Percentiles rank a stretch among this genome's conserved stretches.
These are phyloP conservation scores for Rugalucina vietnamica DNA, from an alignment of 2,888 invertebrate genomes.

Conservation along the genomic window DNA sequence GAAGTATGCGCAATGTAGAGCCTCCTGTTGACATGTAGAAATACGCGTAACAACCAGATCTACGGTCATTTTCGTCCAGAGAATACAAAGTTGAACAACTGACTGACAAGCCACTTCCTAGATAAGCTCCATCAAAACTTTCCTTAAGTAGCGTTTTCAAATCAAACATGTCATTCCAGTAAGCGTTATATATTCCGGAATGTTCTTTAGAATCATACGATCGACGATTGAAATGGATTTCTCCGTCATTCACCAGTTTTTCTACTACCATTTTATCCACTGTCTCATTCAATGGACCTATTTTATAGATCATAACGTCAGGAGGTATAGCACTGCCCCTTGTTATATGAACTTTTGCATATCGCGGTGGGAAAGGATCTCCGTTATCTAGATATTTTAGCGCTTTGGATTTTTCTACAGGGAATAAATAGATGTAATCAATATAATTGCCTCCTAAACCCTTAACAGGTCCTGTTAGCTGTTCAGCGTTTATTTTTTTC, in stretches of 20 bases:
- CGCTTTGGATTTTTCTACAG: slow-evolving; percentile 46
- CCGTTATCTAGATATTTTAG: slow-evolving; percentile 56
- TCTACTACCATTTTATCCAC: slow-evolving; percentile 21
- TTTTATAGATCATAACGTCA: slow-evolving; percentile 63
- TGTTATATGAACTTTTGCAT: slow-evolving; percentile 58
- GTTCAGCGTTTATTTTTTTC: neutral
- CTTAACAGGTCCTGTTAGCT: neutral
- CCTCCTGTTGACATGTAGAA: slow-evolving; percentile 25
- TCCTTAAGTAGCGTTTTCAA: slow-evolving; percentile 49
- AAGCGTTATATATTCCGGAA: neutral
- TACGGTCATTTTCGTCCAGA: slow-evolving; percentile 33
- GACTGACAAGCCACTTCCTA: slow-evolving; percentile 12
- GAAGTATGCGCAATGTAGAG: slow-evolving; percentile 51
- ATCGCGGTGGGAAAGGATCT: slow-evolving; percentile 60
- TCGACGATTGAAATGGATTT: slow-evolving; percentile 56
- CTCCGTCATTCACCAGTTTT: slow-evolving; percentile 39
- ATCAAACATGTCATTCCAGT: slow-evolving; percentile 12
- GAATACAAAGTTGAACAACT: slow-evolving; percentile 37
- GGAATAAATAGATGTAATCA: slow-evolving; percentile 46
- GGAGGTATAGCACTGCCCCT: slow-evolving; percentile 41
- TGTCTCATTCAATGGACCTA: slow-evolving; percentile 58
- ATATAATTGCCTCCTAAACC: slow-evolving; percentile 23
- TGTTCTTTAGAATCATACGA: slow-evolving; percentile 52
- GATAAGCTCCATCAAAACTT: slow-evolving; percentile 62
- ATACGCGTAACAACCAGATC: slow-evolving; percentile 42